These are phyloP conservation scores for Calidris pygmaea DNA, from an alignment of 2,113 vertebrate genomes.

Conservation along the genomic window DNA sequence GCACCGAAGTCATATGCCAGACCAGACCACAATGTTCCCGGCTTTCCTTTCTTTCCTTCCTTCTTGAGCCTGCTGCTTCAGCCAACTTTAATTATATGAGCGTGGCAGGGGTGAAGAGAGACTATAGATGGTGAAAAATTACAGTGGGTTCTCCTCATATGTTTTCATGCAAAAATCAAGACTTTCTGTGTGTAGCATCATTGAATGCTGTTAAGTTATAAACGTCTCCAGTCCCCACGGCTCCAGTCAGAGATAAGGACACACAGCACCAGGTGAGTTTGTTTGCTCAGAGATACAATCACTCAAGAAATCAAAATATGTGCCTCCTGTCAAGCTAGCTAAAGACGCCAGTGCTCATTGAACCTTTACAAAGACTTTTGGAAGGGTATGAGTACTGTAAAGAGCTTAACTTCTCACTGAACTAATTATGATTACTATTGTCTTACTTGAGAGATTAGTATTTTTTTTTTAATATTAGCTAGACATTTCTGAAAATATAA, in stretches of 20 bases:
- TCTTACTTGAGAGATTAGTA: not conserved
- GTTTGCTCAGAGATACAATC: not conserved
- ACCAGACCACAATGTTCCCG: not conserved
- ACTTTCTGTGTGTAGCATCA: not conserved
- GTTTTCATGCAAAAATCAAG: not conserved
- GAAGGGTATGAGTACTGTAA: not conserved
- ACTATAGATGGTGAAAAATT: not conserved
- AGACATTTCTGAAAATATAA: not conserved
- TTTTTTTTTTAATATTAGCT: not conserved
- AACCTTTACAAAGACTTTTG: not conserved
- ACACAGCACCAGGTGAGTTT: not conserved
- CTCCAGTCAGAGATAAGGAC: not conserved
- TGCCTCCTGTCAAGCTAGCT: not conserved
- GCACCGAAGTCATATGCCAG: constrained; percentile 4
- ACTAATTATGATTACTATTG: not conserved
- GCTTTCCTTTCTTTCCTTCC: not conserved
- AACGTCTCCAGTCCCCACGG: not conserved
- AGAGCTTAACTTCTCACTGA: not conserved
- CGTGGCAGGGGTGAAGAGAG: not conserved
- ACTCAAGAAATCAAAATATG: not conserved
- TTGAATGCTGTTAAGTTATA: not conserved
- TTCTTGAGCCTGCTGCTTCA: not conserved
- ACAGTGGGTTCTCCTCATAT: not conserved
- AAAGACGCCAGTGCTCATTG: not conserved
- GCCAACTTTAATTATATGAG: not conserved